These are phyloP conservation scores for Gryllus longicercus DNA, from an alignment of 2,888 invertebrate genomes.

Conservation along the genomic window DNA sequence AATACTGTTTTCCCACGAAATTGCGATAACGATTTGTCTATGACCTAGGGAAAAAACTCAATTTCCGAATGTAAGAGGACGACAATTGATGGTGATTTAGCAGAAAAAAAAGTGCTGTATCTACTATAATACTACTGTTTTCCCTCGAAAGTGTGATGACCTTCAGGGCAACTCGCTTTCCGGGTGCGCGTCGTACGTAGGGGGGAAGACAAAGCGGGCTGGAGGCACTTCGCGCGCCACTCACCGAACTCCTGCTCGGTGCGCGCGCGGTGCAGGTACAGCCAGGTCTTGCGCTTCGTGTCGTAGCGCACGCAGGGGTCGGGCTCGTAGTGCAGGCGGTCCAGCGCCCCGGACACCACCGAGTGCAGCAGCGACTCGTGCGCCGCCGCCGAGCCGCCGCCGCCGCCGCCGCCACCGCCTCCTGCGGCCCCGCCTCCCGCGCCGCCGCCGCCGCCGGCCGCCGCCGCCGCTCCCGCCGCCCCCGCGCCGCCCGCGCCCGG, in stretches of 20 bases:
- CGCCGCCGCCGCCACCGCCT: background rate
- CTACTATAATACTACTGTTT: too few relatives aligned
- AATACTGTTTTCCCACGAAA: too few relatives aligned
- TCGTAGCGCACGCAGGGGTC: slow-evolving; percentile 95
- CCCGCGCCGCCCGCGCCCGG: background rate
- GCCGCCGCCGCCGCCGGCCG: slow-evolving; percentile 45
- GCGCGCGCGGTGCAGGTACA: slow-evolving; percentile 80
- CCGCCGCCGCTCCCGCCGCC: too few relatives aligned
- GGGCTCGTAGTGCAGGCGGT: slow-evolving; percentile 82
- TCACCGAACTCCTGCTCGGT: slow-evolving; percentile 63
- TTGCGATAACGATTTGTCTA: too few relatives aligned
- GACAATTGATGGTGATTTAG: too few relatives aligned
- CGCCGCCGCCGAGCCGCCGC: slow-evolving; percentile 43
- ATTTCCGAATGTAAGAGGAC: too few relatives aligned
- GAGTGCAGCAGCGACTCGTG: slow-evolving; percentile 69
- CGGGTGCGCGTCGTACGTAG: too few relatives aligned
- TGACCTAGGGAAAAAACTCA: too few relatives aligned
- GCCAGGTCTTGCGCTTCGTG: slow-evolving; percentile 87
- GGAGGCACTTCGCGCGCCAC: slow-evolving; percentile 34
- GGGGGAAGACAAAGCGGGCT: too few relatives aligned
- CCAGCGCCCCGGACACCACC: slow-evolving; percentile 85
- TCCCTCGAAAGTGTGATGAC: too few relatives aligned
- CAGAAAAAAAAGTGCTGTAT: too few relatives aligned
- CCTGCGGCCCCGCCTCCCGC: background rate
- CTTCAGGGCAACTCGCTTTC: too few relatives aligned